These are phyloP conservation scores for Dolichopus griseipennis DNA, from an alignment of 2,888 invertebrate species.

Conservation along the genomic window DNA sequence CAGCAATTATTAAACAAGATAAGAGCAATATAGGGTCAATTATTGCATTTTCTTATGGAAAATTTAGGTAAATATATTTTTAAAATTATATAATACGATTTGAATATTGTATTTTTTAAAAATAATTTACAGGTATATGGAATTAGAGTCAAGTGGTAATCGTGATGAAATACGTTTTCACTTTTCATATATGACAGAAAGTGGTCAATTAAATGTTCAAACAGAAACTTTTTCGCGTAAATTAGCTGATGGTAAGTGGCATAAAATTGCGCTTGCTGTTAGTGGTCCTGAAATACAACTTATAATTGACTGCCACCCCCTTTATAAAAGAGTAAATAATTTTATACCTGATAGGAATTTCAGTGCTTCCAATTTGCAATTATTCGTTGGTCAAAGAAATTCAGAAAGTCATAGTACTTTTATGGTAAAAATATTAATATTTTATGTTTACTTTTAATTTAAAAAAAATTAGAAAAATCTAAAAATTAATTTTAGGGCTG, in stretches of 20 bases:
- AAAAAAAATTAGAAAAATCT: neutral
- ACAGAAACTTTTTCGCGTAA: conserved; percentile 82
- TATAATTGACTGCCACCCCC: conserved; percentile 76
- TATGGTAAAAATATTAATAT: conserved; percentile 54
- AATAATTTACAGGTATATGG: conserved; percentile 62
- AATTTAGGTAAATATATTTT: conserved; percentile 52
- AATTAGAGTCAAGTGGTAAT: conserved; percentile 83
- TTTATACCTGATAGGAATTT: conserved; percentile 67
- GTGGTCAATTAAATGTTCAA: conserved; percentile 55
- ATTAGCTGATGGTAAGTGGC: conserved; percentile 82
- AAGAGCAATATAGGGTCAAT: conserved; percentile 74
- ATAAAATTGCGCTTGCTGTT: conserved; percentile 73
- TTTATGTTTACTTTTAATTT: neutral
- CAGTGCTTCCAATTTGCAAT: conserved; percentile 60
- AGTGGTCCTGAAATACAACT: conserved; percentile 76
- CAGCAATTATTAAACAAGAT: conserved; percentile 69
- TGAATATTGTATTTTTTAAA: conserved; percentile 12
- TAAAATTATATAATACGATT: conserved; percentile 12
- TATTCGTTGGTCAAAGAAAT: conserved; percentile 84
- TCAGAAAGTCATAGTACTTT: conserved; percentile 69
- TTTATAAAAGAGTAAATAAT: conserved; percentile 70
- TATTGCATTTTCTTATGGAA: conserved; percentile 71
- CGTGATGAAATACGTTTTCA: conserved; percentile 78
- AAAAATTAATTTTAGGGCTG: conserved; percentile 55
- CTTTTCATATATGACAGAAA: conserved; percentile 53